Conservation (phyloP, 2,797 vertebrate genomes). For the Eutrigla gurnardus region DNA sequence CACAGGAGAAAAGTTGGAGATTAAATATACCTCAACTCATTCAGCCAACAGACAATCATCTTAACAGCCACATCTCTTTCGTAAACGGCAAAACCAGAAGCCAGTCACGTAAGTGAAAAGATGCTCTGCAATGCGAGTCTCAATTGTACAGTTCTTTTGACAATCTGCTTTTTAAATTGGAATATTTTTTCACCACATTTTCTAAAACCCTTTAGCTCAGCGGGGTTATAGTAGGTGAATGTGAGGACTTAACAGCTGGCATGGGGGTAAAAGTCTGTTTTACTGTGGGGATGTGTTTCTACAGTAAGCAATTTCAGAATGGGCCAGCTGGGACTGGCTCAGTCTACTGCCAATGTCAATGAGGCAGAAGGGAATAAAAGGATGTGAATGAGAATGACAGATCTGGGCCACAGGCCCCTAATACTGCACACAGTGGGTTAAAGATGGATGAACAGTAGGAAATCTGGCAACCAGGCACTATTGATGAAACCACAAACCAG, state of each 20-base stretch:
- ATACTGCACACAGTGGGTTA: constrained; percentile 52
- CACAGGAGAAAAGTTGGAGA: neutral
- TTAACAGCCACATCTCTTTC: neutral
- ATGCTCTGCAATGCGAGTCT: constrained; percentile 6
- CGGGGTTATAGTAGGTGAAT: constrained; percentile 53
- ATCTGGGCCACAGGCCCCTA: constrained; percentile 69
- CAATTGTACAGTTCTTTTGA: constrained; percentile 29
- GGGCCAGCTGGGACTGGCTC: constrained; percentile 71
- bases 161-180: constrained; percentile 25
- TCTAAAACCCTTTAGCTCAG: constrained; percentile 38
- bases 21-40: constrained; percentile 14
- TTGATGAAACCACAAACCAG: constrained; percentile 40
- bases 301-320: constrained; percentile 74
- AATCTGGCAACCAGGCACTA: constrained; percentile 50
- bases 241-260: constrained; percentile 67
- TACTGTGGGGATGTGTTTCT: constrained; percentile 68
- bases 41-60: neutral
- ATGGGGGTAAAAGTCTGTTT: constrained; percentile 53
- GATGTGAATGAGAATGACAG: constrained; percentile 72
- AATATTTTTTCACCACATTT: constrained; percentile 33
- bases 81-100: neutral
- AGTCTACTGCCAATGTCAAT: constrained; percentile 71
- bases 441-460: constrained; percentile 53
- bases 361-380: constrained; percentile 70
- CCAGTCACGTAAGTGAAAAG: neutral